phyloP scores from a whole-genome alignment of 1,140 invertebrate genomes.

The Geopemphigus sp. region DNA sequence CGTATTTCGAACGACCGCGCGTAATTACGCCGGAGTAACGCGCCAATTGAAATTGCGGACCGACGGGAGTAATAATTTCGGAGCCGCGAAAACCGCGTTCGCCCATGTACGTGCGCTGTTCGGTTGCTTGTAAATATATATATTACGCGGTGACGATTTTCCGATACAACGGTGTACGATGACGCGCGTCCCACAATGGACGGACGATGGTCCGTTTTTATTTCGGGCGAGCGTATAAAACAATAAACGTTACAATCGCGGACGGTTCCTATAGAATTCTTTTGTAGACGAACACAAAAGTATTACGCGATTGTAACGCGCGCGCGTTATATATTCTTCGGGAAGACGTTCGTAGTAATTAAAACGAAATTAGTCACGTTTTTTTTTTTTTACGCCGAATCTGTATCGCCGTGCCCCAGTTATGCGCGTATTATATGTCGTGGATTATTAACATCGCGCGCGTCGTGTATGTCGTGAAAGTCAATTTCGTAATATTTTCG shows the following conservation, averaged over 20 bases:
- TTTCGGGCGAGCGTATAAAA: too few species aligned
- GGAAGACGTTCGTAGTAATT: slow-evolving; percentile 3
- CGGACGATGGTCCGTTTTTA: too few species aligned
- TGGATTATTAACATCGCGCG: too few species aligned
- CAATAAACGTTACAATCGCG: background rate
- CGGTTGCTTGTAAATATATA: too few species aligned
- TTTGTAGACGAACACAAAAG: slow-evolving; percentile 16
- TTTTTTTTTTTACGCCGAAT: too few species aligned
- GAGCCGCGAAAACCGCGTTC: too few species aligned
- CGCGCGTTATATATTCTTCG: background rate
- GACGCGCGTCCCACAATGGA: background rate
- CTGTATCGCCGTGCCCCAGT: background rate
- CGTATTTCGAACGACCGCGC: too few species aligned
- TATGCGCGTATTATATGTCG: background rate
- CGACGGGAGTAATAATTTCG: too few species aligned
- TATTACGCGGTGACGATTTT: too few species aligned
- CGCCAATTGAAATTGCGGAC: too few species aligned
- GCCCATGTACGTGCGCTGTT: too few species aligned
- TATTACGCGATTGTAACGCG: background rate
- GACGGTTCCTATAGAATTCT: background rate
- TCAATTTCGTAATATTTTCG: slow-evolving; percentile 9
- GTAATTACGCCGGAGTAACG: too few species aligned
- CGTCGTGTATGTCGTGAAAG: background rate
- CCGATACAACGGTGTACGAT: background rate
- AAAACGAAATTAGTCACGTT: slow-evolving; percentile 39